Base-by-base conservation (phyloP, 2,113 vertebrate species). In the Rhizomys pruinosus region DNA sequence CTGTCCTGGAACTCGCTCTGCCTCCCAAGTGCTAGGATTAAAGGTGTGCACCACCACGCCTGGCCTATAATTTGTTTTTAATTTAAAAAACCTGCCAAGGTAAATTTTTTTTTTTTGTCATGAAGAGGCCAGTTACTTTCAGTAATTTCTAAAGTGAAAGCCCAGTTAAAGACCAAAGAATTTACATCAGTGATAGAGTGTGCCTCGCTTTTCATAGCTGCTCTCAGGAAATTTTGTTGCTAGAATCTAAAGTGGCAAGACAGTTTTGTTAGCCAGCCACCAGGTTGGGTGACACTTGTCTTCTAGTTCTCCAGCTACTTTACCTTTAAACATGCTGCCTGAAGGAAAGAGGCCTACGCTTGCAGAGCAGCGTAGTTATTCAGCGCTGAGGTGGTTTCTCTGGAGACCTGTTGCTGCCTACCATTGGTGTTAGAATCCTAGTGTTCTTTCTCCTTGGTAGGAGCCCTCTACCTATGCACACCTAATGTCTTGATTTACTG, bases 121-220 rank as follows among this genome's bases (percentile, higher is more conserved):
- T 29, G 7, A 86, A 93, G 29, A 90, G 15, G 15, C 17, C 47
- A 64, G 0, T 85, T 95, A 55, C 25, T 73, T 1, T 63, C 63
- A 12, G 4, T 90, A 82, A 68, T 89, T 84, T 82, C 13, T 92
- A 61, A n/a, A n/a, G 78, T 84, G 85, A 20, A 93, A 84, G 47
- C 87, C 25, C 23, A 81, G 0, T 71, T 92, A 39, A 85, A 92
- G 69, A 69, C 29, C 8, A n/a, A 66, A 59, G 25, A 39, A 64
- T 68, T 52, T 52, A 10, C 47, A 16, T 93, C 72, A 81, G 2
- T 52, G 72, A 32, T 68, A 55, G 32, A 47, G 17, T 57, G 27
- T 74, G 29, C 42, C 23, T 42, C 8, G 1, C n/a, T 88, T 81
- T 81, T 69, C 52, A 78, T 9, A 73, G 16, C n/a, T 22, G 20